Base-by-base conservation (phyloP, 1,140 invertebrate species). In the Drosophila truncata region DNA sequence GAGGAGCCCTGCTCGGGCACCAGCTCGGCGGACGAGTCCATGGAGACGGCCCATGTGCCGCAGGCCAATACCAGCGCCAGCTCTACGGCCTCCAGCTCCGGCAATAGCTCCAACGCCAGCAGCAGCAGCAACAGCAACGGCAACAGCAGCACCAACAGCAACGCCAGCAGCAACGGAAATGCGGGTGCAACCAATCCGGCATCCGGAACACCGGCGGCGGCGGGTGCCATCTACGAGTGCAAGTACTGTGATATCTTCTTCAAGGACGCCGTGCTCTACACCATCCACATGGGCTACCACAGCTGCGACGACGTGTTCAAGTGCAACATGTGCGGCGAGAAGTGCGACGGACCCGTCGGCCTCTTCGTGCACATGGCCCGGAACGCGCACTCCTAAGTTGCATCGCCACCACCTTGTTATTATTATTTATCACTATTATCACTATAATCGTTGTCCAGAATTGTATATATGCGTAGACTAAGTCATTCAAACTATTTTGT, bases 211-310 rank as follows among this genome's bases (percentile, higher is more conserved):
- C 78, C 82, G 35, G 46, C 82, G 47, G 61, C 80, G 49, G 37
- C 69, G 44, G 79, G 41, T 2, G 78, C 91, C 58, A 92, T 92
- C 54, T 96, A 96, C 83, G 94, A 95, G 62, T 99, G 98, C 91
- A 94, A 95, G 31, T 96, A 96, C 91, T 99, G 99, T 93, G 96
- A 97, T 80, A 98, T 99, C 29, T 94, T 95, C 5, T 99, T 99
- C 93, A 95, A 95, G n/a, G 97, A 99, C 90, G 95, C 96, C 31
- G 95, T 98, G 10, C 97, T 99, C 95, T 98, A 98, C 93, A 96
- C 96, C 1, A 97, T 99, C 87, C 99, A 99, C 93, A 99, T 99
- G 97, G 97, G 97, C 60, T 99, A 98, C 93, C 99, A 99, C 93
- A 96, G 96, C 4, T 97, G 95, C 93, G 94, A 96, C 61, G 95